phyloP scores from a whole-genome alignment of 1,140 invertebrate species.

The Drosophila orosa region DNA sequence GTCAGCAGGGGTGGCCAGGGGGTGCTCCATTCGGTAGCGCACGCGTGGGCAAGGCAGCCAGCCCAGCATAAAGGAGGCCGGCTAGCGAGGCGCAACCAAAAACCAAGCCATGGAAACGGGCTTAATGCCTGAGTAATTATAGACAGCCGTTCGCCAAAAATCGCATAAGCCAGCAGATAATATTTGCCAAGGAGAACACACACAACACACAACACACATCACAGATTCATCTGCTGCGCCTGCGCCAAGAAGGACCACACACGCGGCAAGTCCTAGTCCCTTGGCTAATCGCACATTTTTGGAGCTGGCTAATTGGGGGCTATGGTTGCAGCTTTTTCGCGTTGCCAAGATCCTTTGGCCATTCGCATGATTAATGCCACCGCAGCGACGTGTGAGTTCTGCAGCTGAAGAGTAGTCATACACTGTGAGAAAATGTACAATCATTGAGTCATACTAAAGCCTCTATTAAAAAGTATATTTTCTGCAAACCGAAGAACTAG shows the following conservation, averaged over 20 bases:
- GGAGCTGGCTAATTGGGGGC: constrained; percentile 64
- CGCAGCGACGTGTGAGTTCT: constrained; percentile 77
- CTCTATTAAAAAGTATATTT: background rate
- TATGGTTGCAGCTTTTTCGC: constrained; percentile 31
- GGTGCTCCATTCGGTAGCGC: constrained; percentile 63
- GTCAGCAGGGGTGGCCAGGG: constrained; percentile 5
- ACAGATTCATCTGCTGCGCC: constrained; percentile 18
- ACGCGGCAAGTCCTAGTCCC: constrained; percentile 41
- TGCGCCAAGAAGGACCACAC: constrained; percentile 56
- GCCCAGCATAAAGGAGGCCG: constrained; percentile 75
- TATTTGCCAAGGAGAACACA: constrained; percentile 5
- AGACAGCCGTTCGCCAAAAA: constrained; percentile 57
- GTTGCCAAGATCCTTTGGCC: constrained; percentile 28
- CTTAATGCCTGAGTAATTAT: constrained; percentile 78
- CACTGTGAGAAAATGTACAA: constrained; percentile 9
- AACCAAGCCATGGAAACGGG: constrained; percentile 76
- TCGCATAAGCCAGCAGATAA: constrained; percentile 19
- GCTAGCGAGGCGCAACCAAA: constrained; percentile 79
- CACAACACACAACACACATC: background rate
- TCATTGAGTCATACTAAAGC: too few relatives aligned
- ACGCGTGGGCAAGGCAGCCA: constrained; percentile 75
- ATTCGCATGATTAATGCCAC: constrained; percentile 73
- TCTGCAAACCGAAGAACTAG: background rate
- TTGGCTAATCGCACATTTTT: constrained; percentile 42
- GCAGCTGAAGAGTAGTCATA: constrained; percentile 31